A percentile compares a stretch with the other conserved stretches of the same genome.
Conservation (phyloP, 2,797 vertebrate species). For the Tamandua tetradactyla region DNA sequence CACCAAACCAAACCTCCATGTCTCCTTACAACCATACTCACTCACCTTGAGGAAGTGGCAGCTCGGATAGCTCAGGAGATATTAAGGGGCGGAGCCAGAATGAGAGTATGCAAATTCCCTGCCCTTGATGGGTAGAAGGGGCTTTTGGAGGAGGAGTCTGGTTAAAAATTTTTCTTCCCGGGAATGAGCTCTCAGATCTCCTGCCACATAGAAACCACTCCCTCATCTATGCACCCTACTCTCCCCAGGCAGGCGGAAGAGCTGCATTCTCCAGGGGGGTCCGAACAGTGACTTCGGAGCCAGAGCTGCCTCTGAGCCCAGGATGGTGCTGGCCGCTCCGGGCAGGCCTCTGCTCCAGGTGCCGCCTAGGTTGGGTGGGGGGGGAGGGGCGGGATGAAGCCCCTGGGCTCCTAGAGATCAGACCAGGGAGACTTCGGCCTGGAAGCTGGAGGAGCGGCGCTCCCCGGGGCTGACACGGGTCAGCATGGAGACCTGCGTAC, state of each 20-base stretch:
- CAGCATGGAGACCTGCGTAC: slow-evolving; percentile 97
- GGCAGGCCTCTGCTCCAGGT: not conserved
- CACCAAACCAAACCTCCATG: not conserved
- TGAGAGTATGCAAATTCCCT: not conserved
- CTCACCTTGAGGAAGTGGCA: not conserved
- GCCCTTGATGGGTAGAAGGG: not conserved
- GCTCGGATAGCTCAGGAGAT: not conserved
- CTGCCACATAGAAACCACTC: not conserved
- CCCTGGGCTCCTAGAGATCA: slow-evolving; percentile 65
- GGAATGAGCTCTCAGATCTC: not conserved
- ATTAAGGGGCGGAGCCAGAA: not conserved
- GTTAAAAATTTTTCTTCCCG: not conserved
- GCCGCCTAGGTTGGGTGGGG: not conserved
- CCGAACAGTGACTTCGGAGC: not conserved
- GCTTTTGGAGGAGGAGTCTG: not conserved
- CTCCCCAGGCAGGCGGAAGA: not conserved
- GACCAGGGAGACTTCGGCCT: slow-evolving; percentile 87
- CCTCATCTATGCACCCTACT: not conserved
- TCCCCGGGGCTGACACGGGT: slow-evolving; percentile 94
- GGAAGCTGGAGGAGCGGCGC: slow-evolving; percentile 87
- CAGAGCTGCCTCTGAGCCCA: not conserved
- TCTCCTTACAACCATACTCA: not conserved
- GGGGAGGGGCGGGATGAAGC: no score
- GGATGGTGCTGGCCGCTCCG: not conserved
- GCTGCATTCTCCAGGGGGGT: not conserved